Evolutionary conservation across 1,140 invertebrate genomes (phyloP).

Genomic region (Bombus pascuorum): DNA sequence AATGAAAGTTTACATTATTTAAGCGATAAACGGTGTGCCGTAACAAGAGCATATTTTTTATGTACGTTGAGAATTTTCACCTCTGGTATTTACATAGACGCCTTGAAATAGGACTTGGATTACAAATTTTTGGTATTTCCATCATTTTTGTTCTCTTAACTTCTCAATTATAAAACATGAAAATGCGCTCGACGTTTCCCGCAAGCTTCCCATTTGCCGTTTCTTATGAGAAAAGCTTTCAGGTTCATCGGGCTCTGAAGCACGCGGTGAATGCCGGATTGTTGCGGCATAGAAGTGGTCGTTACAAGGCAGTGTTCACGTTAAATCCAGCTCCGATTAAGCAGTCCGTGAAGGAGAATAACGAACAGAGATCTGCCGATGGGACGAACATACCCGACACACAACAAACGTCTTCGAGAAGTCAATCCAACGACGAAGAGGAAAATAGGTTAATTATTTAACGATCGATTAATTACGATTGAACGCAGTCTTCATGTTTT

Average conservation of each 20-base stretch:
- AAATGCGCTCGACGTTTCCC: too few species aligned
- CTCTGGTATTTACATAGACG: too few species aligned
- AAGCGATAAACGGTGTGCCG: too few species aligned
- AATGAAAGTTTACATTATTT: too few species aligned
- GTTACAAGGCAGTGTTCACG: constrained; percentile 70
- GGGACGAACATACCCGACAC: background rate
- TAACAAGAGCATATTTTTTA: too few species aligned
- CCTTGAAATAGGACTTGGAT: too few species aligned
- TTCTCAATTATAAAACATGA: background rate
- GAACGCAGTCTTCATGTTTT: background rate
- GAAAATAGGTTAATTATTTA: background rate
- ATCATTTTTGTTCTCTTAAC: background rate
- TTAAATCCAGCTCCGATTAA: constrained; percentile 49
- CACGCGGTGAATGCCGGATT: constrained; percentile 75
- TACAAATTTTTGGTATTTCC: too few species aligned
- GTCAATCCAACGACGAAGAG: background rate
- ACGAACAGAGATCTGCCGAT: constrained; percentile 35
- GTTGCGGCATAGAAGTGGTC: constrained; percentile 72
- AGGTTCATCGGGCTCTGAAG: constrained; percentile 77
- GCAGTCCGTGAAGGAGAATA: constrained; percentile 31
- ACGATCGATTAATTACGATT: background rate
- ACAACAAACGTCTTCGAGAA: background rate
- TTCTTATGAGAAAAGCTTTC: constrained; percentile 21
- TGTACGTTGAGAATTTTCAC: too few species aligned
- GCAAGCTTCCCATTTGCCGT: background rate